Evolutionary conservation across 2,113 vertebrate species (phyloP).

Genomic region (Fregetta grallaria): DNA sequence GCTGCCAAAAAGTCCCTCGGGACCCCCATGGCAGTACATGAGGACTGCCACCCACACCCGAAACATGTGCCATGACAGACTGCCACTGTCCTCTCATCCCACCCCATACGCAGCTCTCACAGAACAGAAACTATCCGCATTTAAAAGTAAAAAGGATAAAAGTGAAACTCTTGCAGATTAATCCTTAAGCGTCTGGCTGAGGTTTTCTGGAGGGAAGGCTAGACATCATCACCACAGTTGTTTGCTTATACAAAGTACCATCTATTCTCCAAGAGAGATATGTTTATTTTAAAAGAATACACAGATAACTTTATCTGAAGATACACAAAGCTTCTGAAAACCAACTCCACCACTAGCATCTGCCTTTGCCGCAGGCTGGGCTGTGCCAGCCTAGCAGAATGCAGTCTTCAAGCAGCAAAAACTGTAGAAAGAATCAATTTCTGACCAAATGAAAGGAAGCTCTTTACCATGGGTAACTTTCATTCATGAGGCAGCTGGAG

Average conservation of each 20-base stretch:
- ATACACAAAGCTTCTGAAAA: background rate
- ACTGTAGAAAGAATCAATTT: background rate
- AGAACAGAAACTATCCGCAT: background rate
- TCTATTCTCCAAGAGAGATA: background rate
- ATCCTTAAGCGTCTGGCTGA: background rate
- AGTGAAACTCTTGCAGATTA: background rate
- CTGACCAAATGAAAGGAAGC: background rate
- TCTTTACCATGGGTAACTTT: background rate
- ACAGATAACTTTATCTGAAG: background rate
- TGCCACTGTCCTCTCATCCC: background rate
- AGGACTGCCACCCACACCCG: background rate
- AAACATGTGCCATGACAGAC: background rate
- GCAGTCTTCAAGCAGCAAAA: background rate
- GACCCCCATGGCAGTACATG: fast-evolving
- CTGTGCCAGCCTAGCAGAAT: background rate
- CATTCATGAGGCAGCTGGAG: background rate
- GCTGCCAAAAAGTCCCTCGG: background rate
- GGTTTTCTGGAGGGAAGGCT: background rate
- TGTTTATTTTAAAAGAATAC: background rate
- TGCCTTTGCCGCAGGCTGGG: background rate
- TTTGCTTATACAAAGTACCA: background rate
- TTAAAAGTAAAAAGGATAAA: background rate
- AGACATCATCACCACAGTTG: background rate
- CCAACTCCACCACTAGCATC: background rate
- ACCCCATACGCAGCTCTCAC: fast-evolving